Evolutionary conservation across 1,140 invertebrate species (phyloP), one percentile per base, ranked within the genome.

Genomic region (Pseudobourletiella spinata): DNA sequence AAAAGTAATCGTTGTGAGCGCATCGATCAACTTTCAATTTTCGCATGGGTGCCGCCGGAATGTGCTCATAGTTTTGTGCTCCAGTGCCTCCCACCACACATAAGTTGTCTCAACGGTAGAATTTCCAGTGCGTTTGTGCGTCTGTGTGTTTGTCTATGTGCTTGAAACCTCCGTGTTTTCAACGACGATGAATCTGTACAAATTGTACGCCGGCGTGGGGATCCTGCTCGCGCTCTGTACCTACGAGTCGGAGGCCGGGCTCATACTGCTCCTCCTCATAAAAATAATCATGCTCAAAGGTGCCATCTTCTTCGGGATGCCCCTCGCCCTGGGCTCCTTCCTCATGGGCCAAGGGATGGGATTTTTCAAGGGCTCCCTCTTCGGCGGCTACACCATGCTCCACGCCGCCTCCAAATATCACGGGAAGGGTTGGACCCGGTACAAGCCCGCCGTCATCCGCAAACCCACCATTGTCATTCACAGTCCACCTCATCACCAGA

Each of bases 341-440:
- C 58, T 69, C 29, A 48, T 69, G 56, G 68, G 68, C 16, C 68
- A 69, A 57, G 68, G 68, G 4, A 48, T 69, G 54, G 68, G 68
- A 29, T 69, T 69, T 28, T 63, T 69, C 28, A 65, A 55, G 18
- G 68, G 68, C 18, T 62, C 62, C n/a, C 50, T 69, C 52, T 52
- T 61, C 20, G 68, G 68, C 25, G 64, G 64, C 24, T 67, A 60
- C 57, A 54, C 26, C 43, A 61, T 63, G 65, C 52, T 67, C 14
- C 30, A 48, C 26, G 65, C 65, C 8, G 65, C 65, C 25, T 57
- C 59, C 32, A 57, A 61, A 11, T 67, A 67, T 29, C 57, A 59
- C 18, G 50, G 59, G 11, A 60, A 60, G 22, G n/a, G n/a, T n/a
- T n/a, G n/a, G n/a, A n/a, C n/a, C n/a, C 55, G 61, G 22, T 61